phyloP scores from a whole-genome alignment of 2,113 vertebrate species.

The Onychostruthus taczanowskii region DNA sequence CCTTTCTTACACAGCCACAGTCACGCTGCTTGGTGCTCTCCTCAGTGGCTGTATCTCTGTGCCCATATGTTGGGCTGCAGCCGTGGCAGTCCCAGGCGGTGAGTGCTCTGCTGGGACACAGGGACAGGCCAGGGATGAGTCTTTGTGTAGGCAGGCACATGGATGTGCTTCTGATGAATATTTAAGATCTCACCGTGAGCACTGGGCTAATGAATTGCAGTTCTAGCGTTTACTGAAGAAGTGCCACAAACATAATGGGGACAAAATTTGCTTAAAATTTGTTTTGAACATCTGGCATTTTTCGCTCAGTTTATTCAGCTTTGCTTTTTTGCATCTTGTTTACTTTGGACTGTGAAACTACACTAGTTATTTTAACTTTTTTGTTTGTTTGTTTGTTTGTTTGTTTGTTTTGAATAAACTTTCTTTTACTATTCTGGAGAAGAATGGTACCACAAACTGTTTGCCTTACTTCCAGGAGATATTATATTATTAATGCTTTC shows the following conservation, averaged over 20 bases:
- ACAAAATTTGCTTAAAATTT: slow-evolving; percentile 35
- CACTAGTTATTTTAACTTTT: background rate
- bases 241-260: background rate
- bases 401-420: background rate
- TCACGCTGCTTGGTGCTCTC: background rate
- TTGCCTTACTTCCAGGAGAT: background rate
- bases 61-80: background rate
- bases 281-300: slow-evolving; percentile 3
- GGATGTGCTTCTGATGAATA: background rate
- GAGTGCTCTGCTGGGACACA: background rate
- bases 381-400: background rate
- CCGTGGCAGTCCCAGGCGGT: background rate
- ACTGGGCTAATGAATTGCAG: slow-evolving; percentile 13
- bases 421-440: background rate
- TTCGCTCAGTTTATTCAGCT: background rate
- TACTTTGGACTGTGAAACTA: background rate
- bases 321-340: background rate
- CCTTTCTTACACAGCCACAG: background rate
- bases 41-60: background rate
- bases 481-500: background rate
- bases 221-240: background rate
- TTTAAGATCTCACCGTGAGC: background rate
- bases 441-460: background rate
- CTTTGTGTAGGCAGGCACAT: background rate
- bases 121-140: background rate